Conservation (phyloP, 2,113 vertebrate species). For the Agelaius tricolor region DNA sequence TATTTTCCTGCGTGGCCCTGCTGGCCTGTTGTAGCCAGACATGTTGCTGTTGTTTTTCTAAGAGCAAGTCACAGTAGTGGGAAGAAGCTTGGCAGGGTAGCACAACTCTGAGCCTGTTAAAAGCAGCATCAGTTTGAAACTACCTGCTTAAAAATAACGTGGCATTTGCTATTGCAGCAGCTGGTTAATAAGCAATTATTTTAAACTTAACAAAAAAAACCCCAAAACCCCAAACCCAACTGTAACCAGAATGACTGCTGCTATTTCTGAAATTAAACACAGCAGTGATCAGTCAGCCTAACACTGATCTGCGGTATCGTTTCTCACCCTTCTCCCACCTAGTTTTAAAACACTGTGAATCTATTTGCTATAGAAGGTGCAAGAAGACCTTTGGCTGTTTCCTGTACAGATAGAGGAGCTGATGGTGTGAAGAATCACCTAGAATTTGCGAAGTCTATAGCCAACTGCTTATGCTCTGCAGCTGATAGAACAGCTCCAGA, state of each 20-base stretch:
- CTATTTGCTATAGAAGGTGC: not conserved
- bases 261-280: not conserved
- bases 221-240: fast-evolving
- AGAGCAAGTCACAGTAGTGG: not conserved
- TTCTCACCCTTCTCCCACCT: not conserved
- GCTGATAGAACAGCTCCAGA: not conserved
- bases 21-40: not conserved
- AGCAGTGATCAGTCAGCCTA: not conserved
- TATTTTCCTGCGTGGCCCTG: not conserved
- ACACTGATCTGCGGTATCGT: not conserved
- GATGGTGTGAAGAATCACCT: not conserved
- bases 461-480: not conserved
- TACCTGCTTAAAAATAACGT: not conserved
- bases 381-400: not conserved
- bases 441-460: not conserved
- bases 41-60: not conserved
- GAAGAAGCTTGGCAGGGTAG: not conserved
- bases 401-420: not conserved
- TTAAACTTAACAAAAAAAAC: not conserved
- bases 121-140: not conserved
- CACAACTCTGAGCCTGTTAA: not conserved
- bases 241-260: not conserved
- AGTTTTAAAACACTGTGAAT: not conserved
- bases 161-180: not conserved
- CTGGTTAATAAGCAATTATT: not conserved